These are phyloP conservation scores for Sisyra terminalis DNA, from an alignment of 2,888 invertebrate genomes.

Conservation along the genomic window DNA sequence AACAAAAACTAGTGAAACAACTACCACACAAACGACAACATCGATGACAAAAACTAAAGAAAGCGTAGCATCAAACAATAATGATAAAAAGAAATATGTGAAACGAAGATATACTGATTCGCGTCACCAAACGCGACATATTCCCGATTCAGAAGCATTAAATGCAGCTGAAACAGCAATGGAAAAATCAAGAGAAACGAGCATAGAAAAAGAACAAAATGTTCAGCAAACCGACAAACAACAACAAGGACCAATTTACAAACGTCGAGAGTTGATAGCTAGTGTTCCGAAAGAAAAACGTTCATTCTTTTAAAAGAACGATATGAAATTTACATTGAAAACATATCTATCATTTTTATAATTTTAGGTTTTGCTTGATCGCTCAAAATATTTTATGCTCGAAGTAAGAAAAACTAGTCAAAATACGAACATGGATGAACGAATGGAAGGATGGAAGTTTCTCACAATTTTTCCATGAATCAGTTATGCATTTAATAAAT, in stretches of 20 bases:
- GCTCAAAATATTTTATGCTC: too few relatives aligned
- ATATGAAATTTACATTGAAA: too few relatives aligned
- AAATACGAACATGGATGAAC: too few relatives aligned
- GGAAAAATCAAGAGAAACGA: constrained; percentile 12
- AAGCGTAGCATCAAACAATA: constrained; percentile 16
- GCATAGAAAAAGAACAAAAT: constrained; percentile 14
- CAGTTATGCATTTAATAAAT: too few relatives aligned
- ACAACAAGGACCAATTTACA: constrained; percentile 43
- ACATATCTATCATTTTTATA: too few relatives aligned
- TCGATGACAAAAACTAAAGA: constrained; percentile 21
- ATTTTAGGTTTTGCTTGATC: too few relatives aligned
- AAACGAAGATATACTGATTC: constrained; percentile 42
- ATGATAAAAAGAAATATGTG: constrained; percentile 40
- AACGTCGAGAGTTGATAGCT: constrained; percentile 64
- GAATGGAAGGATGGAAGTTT: too few relatives aligned
- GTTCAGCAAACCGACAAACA: constrained; percentile 14
- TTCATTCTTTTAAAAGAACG: constrained; percentile 5
- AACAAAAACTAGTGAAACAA: constrained; percentile 32
- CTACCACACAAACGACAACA: constrained; percentile 31
- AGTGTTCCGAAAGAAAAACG: constrained; percentile 36
- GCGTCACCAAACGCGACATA: constrained; percentile 38
- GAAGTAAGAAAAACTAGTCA: too few relatives aligned
- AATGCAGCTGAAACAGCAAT: constrained; percentile 13
- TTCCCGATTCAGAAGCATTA: constrained; percentile 28
- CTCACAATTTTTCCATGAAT: too few relatives aligned